Conservation (phyloP, 2,113 vertebrate species). For the Chaetorhynchus papuensis region DNA sequence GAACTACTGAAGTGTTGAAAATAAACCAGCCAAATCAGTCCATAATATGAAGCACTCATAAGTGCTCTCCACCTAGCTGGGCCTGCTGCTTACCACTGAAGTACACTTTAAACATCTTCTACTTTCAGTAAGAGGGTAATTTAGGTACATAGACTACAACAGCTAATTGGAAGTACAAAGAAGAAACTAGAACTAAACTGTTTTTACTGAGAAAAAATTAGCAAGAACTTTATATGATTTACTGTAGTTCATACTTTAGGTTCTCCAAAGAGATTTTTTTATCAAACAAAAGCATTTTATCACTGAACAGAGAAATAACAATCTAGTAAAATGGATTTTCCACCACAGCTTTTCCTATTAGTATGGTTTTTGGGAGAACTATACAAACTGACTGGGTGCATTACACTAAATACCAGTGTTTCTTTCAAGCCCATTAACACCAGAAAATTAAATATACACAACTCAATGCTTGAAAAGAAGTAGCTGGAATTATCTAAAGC, state of each 20-base stretch:
- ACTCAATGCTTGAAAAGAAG: not conserved
- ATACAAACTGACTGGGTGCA: not conserved
- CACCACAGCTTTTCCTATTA: not conserved
- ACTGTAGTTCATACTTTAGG: not conserved
- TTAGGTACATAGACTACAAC: not conserved
- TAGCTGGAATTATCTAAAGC: not conserved
- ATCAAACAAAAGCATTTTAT: not conserved
- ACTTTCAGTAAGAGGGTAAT: not conserved
- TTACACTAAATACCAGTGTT: not conserved
- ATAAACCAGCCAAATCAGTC: not conserved
- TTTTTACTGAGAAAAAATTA: not conserved
- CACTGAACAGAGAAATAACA: not conserved
- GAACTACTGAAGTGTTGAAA: not conserved
- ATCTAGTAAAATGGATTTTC: not conserved
- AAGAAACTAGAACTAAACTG: not conserved
- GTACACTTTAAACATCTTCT: not conserved
- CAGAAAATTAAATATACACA: not conserved
- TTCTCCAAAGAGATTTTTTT: not conserved
- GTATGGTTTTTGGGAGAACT: not conserved
- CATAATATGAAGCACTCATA: not conserved
- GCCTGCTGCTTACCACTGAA: not conserved
- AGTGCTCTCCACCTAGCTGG: not conserved
- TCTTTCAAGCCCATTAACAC: not conserved
- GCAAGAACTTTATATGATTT: not conserved
- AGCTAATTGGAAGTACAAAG: not conserved